Percentiles rank a stretch among this genome's conserved stretches.
phyloP scores from a whole-genome alignment of 2,797 vertebrate species.

The Notolepis coatsorum region DNA sequence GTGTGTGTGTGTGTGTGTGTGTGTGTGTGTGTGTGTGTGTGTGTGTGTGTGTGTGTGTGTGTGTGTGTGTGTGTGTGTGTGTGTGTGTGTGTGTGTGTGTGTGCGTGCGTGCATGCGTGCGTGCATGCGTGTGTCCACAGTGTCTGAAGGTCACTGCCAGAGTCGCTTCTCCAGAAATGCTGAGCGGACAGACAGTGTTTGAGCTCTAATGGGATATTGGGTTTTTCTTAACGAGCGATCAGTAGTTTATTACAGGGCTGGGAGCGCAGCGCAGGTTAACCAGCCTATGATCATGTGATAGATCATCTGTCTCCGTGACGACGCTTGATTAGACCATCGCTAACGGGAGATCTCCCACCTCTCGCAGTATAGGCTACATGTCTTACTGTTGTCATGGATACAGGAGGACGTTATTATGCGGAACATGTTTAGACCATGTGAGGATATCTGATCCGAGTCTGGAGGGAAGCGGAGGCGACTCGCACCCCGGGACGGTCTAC shows the following conservation, averaged over 20 bases:
- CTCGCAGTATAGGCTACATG: too few species aligned
- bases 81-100: not conserved
- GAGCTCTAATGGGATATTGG: conserved; percentile 16
- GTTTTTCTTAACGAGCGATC: conserved; percentile 12
- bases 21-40: not conserved
- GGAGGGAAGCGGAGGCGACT: too few species aligned
- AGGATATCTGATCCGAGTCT: too few species aligned
- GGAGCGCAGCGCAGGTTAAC: not conserved
- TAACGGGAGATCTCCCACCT: too few species aligned
- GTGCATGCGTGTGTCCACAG: not conserved
- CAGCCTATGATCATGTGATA: conserved; percentile 6
- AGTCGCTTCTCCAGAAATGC: conserved; percentile 19
- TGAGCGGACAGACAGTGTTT: not conserved
- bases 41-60: not conserved
- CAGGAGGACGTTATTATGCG: too few species aligned
- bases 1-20: not conserved
- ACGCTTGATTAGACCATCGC: too few species aligned
- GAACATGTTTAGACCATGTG: too few species aligned
- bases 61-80: not conserved
- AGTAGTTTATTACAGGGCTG: conserved; percentile 2
- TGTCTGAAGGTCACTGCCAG: too few species aligned
- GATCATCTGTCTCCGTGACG: too few species aligned
- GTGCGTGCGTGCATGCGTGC: not conserved
- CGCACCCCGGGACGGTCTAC: too few species aligned
- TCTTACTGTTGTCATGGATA: too few species aligned